phyloP scores from a whole-genome alignment of 2,888 invertebrate species.

The Sceliomorpha sp. region DNA sequence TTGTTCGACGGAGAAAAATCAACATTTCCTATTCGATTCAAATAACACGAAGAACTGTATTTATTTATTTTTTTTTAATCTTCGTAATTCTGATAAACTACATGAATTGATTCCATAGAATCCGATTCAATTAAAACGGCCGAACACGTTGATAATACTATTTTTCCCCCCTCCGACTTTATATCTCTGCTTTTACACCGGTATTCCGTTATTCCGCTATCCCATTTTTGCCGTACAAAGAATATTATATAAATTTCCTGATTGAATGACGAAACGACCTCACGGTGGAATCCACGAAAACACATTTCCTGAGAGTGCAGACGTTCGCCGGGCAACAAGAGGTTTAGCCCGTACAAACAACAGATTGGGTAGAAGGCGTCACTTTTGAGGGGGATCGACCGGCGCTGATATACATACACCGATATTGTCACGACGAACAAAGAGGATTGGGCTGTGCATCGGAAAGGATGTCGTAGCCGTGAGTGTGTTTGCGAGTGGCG shows the following conservation, averaged over 20 bases:
- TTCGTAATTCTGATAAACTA: no score
- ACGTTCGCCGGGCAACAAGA: constrained; percentile 9
- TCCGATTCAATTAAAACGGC: no score
- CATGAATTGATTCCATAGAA: no score
- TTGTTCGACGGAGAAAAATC: no score
- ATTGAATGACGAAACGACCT: constrained; percentile 24
- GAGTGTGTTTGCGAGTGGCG: constrained; percentile 8
- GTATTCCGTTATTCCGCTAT: no score
- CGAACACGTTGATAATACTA: no score
- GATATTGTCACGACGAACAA: constrained; percentile 46
- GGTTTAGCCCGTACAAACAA: constrained; percentile 34
- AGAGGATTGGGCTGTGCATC: constrained; percentile 40
- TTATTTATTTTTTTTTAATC: no score
- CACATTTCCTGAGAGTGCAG: constrained; percentile 23
- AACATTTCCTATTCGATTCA: no score
- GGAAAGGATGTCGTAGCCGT: constrained; percentile 21
- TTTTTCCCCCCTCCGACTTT: no score
- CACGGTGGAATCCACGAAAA: constrained; percentile 30
- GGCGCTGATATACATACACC: constrained; percentile 34
- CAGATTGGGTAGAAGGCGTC: constrained; percentile 40
- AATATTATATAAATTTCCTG: constrained; percentile 20
- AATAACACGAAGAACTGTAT: no score
- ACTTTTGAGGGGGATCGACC: constrained; percentile 48
- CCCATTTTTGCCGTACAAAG: no score
- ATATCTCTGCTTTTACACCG: no score